Evolutionary conservation across 1,140 invertebrate species (phyloP), one percentile per base, ranked within the genome.

Genomic region (Calephelis nemesis): DNA sequence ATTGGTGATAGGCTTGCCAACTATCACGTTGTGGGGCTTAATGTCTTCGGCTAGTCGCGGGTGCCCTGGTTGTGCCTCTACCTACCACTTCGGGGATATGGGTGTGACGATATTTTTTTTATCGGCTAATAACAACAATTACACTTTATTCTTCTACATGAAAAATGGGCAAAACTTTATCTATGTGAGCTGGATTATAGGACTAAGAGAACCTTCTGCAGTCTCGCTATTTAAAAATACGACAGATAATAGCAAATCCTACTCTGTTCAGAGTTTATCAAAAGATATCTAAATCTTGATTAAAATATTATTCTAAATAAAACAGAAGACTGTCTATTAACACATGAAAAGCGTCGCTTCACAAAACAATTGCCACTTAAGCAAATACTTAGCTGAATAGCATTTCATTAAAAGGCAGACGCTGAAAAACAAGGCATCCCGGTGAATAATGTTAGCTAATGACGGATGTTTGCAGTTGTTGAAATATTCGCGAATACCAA

Each of bases 361-460:
- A 74, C 64, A 58, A 74, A 76, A 79, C 70, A 81, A 78, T 73
- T 71, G 72, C 64, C 70, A 72, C 71, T 71, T 74, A 75, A 77
- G 74, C 74, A 78, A 72, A 70, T 70, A 72, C 75, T 75, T 75
- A 73, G 74, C 50, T 82, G 65, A 79, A 81, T 73, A 74, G 70
- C 74, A 74, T 77, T 79, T 82, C 72, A 79, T 84, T 81, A 83
- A 79, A 80, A 84, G 70, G 74, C 78, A 83, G 78, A 87, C 81
- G 79, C 64, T 74, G 73, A 85, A 87, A 87, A 85, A 82, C 78
- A 76, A 77, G 69, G 73, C 73, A 78, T 76, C 72, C 78, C 70
- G 81, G 71, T 79, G 78, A 82, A 84, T 81, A 85, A 84, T 85
- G 80, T 83, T 78, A 85, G 79, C 83, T 85, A 85, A 88, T 85